Percentiles rank a stretch among this genome's conserved stretches.
Evolutionary conservation across 1,140 invertebrate genomes (phyloP).

Genomic region (Leptestheria dahalacensis): DNA sequence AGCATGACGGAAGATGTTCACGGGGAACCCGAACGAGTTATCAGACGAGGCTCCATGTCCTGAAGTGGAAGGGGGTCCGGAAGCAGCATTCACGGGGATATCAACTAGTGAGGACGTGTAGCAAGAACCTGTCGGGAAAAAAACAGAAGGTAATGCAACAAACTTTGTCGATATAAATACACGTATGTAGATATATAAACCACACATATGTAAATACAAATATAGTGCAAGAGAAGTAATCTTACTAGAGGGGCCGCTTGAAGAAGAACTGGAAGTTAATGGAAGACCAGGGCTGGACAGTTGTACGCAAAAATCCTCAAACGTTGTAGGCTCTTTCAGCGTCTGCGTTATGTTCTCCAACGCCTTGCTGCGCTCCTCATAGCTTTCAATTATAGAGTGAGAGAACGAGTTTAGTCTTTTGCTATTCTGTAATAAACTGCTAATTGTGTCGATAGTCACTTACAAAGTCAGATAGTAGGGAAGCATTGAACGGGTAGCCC

Average conservation of each 20-base stretch:
- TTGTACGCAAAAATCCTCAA: slow-evolving; percentile 76
- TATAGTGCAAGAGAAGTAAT: neutral
- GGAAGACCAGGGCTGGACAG: slow-evolving; percentile 52
- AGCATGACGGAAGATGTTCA: slow-evolving; percentile 3
- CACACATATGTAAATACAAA: neutral
- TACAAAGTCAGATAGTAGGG: slow-evolving; percentile 84
- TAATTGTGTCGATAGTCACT: slow-evolving; percentile 25
- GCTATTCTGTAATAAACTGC: neutral
- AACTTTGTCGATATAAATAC: no score
- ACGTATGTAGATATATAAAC: neutral
- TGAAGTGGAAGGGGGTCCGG: slow-evolving; percentile 6
- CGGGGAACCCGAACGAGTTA: slow-evolving; percentile 1
- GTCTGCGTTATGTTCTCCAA: slow-evolving; percentile 76
- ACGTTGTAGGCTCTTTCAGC: slow-evolving; percentile 74
- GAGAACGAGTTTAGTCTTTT: neutral
- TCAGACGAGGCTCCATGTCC: slow-evolving; percentile 8
- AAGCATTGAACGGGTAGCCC: slow-evolving; percentile 72
- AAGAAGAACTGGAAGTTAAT: neutral
- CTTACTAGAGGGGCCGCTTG: neutral
- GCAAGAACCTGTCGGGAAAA: neutral
- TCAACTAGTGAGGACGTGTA: neutral
- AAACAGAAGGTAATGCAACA: neutral
- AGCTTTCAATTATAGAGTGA: slow-evolving; percentile 38
- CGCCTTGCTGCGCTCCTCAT: slow-evolving; percentile 73
- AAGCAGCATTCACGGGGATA: neutral